Conservation (phyloP, 2,888 invertebrate species). For the Ecliptopera silaceata region DNA sequence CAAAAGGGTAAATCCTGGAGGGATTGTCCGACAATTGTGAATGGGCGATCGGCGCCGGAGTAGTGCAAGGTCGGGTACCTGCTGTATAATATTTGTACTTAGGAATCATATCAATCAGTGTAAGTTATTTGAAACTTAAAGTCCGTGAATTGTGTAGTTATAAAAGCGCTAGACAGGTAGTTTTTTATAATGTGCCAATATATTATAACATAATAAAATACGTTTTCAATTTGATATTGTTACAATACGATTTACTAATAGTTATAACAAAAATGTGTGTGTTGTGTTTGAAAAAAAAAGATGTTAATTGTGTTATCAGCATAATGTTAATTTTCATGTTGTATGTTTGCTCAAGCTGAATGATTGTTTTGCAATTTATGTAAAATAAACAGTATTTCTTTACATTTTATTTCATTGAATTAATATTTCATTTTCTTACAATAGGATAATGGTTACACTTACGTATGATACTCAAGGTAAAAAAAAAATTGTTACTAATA, state of each 20-base stretch:
- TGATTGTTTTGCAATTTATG: conserved; percentile 25
- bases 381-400: conserved; percentile 35
- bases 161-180: conserved; percentile 4
- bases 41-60: conserved; percentile 67
- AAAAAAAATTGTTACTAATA: conserved; percentile 3
- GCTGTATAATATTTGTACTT: conserved; percentile 6
- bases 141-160: conserved; percentile 6
- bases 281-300: conserved; percentile 22
- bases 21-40: conserved; percentile 62
- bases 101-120: conserved; percentile 21
- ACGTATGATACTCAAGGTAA: not conserved
- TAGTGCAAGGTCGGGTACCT: conserved; percentile 26
- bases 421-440: not conserved
- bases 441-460: not conserved
- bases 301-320: conserved; percentile 26
- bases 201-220: conserved; percentile 1
- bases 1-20: conserved; percentile 64
- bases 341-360: conserved; percentile 32
- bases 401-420: conserved; percentile 1
- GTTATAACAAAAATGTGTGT: conserved; percentile 5
- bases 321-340: conserved; percentile 28
- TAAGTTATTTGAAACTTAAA: conserved; percentile 13
- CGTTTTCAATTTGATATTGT: conserved; percentile 17
- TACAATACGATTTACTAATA: conserved; percentile 5
- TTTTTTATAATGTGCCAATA: conserved; percentile 19